Conservation (phyloP, 2,113 vertebrate species). For the Rhadina sibilatrix region DNA sequence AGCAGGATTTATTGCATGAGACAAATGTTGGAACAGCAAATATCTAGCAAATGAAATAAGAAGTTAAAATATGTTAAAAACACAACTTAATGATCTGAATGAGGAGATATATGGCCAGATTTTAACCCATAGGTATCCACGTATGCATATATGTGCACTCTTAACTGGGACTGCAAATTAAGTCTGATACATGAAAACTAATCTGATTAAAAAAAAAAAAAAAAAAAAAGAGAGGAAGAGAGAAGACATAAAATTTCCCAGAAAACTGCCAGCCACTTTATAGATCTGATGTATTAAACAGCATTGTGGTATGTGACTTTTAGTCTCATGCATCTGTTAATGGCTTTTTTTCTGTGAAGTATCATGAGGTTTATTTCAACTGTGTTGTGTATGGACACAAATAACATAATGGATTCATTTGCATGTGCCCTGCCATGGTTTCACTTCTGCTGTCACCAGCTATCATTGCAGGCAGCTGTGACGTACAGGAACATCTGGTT, state of each 20-base stretch:
- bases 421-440: background rate
- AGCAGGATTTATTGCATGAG: background rate
- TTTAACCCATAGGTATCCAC: background rate
- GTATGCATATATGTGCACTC: accelerated
- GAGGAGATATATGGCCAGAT: background rate
- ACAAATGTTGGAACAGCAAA: background rate
- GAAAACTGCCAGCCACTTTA: background rate
- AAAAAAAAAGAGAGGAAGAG: background rate
- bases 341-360: background rate
- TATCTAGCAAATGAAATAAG: background rate
- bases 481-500: background rate
- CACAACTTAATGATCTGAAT: background rate
- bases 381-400: background rate
- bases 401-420: background rate
- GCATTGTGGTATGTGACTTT: background rate
- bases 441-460: background rate
- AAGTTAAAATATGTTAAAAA: background rate
- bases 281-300: background rate
- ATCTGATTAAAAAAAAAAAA: background rate
- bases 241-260: background rate
- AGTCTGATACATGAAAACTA: background rate
- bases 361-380: background rate
- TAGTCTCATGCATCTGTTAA: background rate
- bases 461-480: background rate
- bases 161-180: background rate